Evolutionary conservation across 2,113 vertebrate genomes (phyloP).

Genomic region (Crotalus horridus): DNA sequence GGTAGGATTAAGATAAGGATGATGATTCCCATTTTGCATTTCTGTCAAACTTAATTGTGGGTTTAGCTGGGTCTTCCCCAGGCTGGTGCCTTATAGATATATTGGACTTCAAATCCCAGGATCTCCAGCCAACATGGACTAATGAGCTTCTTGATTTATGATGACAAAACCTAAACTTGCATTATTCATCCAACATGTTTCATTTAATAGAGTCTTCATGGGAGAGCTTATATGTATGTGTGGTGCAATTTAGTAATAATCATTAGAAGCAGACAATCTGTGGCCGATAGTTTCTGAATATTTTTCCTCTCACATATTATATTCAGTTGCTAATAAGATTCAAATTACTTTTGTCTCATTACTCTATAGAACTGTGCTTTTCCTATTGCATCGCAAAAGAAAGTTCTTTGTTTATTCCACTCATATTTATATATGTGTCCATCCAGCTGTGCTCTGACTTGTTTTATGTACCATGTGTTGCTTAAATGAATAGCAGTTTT

Average conservation of each 20-base stretch:
- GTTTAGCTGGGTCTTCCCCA: not conserved
- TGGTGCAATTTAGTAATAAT: not conserved
- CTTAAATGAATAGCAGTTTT: not conserved
- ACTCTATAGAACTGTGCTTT: not conserved
- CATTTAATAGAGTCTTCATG: not conserved
- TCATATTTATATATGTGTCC: constrained; percentile 29
- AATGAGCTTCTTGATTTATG: constrained; percentile 15
- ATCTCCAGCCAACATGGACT: constrained; percentile 2
- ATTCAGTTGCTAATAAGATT: not conserved
- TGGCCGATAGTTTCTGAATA: not conserved
- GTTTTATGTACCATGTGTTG: constrained; percentile 12
- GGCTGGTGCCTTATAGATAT: not conserved
- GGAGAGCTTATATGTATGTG: not conserved
- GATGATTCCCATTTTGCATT: not conserved
- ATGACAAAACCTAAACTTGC: not conserved
- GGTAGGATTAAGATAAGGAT: not conserved
- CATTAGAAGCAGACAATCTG: not conserved
- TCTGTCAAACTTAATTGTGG: not conserved
- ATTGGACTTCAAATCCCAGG: not conserved
- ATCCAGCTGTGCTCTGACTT: constrained; percentile 29
- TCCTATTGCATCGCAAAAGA: not conserved
- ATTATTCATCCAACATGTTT: not conserved
- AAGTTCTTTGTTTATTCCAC: not conserved
- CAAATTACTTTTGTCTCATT: not conserved
- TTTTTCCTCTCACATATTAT: not conserved